Conservation (phyloP, 2,797 vertebrate species). For the Sebastes steindachneri region DNA sequence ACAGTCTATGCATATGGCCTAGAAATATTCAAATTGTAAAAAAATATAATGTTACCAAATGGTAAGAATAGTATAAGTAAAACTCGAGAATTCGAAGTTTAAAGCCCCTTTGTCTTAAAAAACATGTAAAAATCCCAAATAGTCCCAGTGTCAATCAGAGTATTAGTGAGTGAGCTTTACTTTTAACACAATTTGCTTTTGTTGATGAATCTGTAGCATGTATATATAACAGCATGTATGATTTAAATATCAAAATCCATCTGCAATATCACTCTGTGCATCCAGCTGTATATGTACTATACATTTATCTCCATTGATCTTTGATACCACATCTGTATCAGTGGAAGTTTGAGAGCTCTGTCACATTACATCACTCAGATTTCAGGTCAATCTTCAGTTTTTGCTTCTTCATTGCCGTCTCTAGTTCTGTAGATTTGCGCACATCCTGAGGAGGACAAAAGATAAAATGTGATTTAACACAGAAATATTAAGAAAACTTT, state of each 20-base stretch:
- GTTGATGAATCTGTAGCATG: not conserved
- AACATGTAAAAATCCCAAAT: not conserved
- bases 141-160: not conserved
- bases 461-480: not conserved
- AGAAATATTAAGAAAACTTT: not conserved
- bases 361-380: conserved; percentile 54
- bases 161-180: not conserved
- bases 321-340: not conserved
- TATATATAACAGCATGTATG: not conserved
- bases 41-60: not conserved
- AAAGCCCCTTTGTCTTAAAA: not conserved
- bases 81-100: not conserved
- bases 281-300: not conserved
- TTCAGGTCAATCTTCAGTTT: conserved; percentile 82
- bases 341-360: not conserved
- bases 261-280: not conserved
- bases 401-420: conserved; percentile 86
- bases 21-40: not conserved
- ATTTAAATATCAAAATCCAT: not conserved
- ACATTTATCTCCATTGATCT: not conserved
- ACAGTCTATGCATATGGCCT: too few relatives aligned
- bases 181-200: not conserved
- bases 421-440: conserved; percentile 82
- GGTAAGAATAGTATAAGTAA: not conserved
- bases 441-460: conserved; percentile 64